These are phyloP conservation scores for Drosophila lowei DNA, from an alignment of 1,140 invertebrate genomes.

Conservation along the genomic window DNA sequence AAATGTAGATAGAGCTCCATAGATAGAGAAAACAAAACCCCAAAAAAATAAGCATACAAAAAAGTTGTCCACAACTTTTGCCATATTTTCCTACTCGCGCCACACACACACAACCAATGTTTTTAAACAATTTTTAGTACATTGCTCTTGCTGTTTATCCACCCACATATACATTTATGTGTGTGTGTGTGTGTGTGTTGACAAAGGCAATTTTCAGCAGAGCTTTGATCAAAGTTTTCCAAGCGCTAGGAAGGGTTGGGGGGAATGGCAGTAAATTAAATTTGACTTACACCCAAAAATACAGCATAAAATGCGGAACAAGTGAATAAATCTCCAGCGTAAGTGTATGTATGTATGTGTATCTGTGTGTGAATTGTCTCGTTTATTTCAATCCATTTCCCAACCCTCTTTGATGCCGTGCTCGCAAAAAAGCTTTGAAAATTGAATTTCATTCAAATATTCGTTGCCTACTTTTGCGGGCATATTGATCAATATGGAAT, in stretches of 20 bases:
- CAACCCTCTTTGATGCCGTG: too few species aligned
- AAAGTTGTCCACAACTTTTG: constrained; percentile 59
- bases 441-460: constrained; percentile 38
- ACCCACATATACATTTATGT: background rate
- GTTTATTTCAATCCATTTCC: too few species aligned
- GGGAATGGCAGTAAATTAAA: constrained; percentile 67
- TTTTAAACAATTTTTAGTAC: constrained; percentile 67
- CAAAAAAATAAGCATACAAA: constrained; percentile 23
- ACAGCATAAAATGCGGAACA: constrained; percentile 16
- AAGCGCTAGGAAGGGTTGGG: too few species aligned
- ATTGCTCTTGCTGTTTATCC: constrained; percentile 14
- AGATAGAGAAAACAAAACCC: constrained; percentile 15
- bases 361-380: too few species aligned
- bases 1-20: constrained; percentile 17
- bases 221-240: constrained; percentile 72
- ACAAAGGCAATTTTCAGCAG: constrained; percentile 69
- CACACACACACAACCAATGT: constrained; percentile 12
- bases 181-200: constrained; percentile 38
- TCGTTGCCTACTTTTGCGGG: constrained; percentile 54
- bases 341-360: background rate
- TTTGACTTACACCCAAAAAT: constrained; percentile 56
- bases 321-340: constrained; percentile 22
- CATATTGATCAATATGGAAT: constrained; percentile 27
- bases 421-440: constrained; percentile 15
- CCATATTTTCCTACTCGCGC: constrained; percentile 37